These are phyloP conservation scores for Lasioglossum calceatum DNA, from an alignment of 2,888 invertebrate species.

Conservation along the genomic window DNA sequence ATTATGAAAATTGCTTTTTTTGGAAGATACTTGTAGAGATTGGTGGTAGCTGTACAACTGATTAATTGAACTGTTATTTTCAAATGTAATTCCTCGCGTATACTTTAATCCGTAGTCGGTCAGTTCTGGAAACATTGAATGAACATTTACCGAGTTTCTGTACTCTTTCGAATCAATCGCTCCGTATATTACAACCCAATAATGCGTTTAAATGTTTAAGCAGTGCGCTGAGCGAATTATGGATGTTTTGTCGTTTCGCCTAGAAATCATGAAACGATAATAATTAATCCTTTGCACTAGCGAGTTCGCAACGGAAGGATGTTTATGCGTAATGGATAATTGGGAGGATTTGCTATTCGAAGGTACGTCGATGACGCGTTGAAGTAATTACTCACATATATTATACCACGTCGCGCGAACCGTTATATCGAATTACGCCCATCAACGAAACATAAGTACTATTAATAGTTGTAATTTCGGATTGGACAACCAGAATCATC, in stretches of 20 bases:
- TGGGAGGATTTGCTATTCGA: background rate
- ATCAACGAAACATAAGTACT: background rate
- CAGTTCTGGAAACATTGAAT: too few species aligned
- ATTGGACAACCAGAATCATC: background rate
- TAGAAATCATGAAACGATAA: background rate
- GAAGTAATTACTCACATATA: background rate
- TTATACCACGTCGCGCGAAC: background rate
- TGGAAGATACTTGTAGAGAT: too few species aligned
- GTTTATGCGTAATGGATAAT: background rate
- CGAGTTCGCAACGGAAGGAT: background rate
- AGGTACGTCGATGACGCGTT: background rate
- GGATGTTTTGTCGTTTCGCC: background rate
- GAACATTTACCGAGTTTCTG: too few species aligned
- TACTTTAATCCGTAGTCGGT: too few species aligned
- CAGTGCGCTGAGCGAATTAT: background rate
- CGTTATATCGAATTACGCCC: background rate
- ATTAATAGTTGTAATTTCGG: background rate
- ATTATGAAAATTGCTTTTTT: background rate
- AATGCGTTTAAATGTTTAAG: background rate
- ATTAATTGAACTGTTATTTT: background rate
- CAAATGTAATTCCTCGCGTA: background rate
- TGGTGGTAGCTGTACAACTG: too few species aligned
- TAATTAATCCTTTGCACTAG: slow-evolving; percentile 39
- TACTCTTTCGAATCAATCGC: background rate
- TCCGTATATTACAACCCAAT: background rate